Conservation (phyloP, 1,140 invertebrate species). For the Euwallacea similis region DNA sequence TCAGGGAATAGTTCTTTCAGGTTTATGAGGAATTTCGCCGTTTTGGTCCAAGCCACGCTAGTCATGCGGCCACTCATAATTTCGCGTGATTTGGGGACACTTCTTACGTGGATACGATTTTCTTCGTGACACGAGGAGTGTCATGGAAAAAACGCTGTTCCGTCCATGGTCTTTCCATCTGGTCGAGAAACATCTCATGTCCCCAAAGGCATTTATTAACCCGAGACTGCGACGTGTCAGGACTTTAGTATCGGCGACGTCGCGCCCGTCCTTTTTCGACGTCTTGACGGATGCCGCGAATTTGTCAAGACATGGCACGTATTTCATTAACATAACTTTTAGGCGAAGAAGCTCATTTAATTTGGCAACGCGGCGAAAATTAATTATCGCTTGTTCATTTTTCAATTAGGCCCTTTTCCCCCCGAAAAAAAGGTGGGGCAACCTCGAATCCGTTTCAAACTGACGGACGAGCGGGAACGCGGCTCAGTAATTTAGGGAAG, state of each 20-base stretch:
- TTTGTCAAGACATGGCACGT: slow-evolving; percentile 36
- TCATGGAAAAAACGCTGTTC: too few species aligned
- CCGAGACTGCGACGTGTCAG: slow-evolving; percentile 24
- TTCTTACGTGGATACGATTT: too few species aligned
- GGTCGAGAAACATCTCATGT: not conserved
- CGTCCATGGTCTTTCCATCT: too few species aligned
- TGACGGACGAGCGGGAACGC: not conserved
- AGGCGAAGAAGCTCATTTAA: slow-evolving; percentile 20
- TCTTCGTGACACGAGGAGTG: too few species aligned
- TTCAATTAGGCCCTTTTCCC: not conserved
- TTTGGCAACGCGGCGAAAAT: slow-evolving; percentile 14
- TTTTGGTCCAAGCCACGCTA: too few species aligned
- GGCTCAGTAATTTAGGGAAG: not conserved
- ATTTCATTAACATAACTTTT: slow-evolving; percentile 37
- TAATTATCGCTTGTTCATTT: slow-evolving; percentile 3
- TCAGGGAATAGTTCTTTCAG: too few species aligned
- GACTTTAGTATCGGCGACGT: slow-evolving; percentile 17
- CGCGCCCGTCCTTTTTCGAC: slow-evolving; percentile 17
- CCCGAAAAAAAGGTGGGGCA: not conserved
- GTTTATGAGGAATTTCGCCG: too few species aligned
- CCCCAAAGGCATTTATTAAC: slow-evolving; percentile 34
- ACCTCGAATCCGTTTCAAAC: not conserved
- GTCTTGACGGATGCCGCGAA: slow-evolving; percentile 30
- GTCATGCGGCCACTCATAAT: too few species aligned
- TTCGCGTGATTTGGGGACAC: too few species aligned